Evolutionary conservation across 2,797 vertebrate species (phyloP).

Genomic region (Channa striata): DNA sequence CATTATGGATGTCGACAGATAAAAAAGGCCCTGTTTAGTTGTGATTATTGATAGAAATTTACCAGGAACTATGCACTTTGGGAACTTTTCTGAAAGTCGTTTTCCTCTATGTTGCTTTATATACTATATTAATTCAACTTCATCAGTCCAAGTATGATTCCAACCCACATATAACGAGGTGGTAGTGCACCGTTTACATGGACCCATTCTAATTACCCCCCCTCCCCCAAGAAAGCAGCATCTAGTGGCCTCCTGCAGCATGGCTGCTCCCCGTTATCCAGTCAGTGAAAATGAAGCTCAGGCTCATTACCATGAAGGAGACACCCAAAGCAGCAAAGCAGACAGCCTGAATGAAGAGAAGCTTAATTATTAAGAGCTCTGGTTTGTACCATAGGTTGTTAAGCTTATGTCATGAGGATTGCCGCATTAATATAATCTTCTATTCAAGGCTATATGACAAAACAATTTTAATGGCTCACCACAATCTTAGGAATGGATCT

Average conservation of each 20-base stretch:
- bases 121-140: conserved; percentile 33
- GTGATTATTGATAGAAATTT: conserved; percentile 44
- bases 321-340: conserved; percentile 93
- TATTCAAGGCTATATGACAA: neutral
- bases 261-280: conserved; percentile 87
- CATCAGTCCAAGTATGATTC: conserved; percentile 21
- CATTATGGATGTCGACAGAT: conserved; percentile 12
- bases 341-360: conserved; percentile 83
- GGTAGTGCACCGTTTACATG: conserved; percentile 36
- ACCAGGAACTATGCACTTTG: no score
- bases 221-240: conserved; percentile 20
- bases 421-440: neutral
- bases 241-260: conserved; percentile 91
- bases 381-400: neutral
- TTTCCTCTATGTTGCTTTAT: no score
- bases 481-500: conserved; percentile 91
- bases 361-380: conserved; percentile 2
- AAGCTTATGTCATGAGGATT: neutral
- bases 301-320: conserved; percentile 97
- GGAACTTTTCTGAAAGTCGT: no score
- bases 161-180: conserved; percentile 25
- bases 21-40: conserved; percentile 54
- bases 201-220: conserved; percentile 10
- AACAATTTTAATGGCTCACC: conserved; percentile 81
- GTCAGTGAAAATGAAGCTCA: conserved; percentile 97